Evolutionary conservation across 1,140 invertebrate species (phyloP).

Genomic region (Bradysia coprophila): DNA sequence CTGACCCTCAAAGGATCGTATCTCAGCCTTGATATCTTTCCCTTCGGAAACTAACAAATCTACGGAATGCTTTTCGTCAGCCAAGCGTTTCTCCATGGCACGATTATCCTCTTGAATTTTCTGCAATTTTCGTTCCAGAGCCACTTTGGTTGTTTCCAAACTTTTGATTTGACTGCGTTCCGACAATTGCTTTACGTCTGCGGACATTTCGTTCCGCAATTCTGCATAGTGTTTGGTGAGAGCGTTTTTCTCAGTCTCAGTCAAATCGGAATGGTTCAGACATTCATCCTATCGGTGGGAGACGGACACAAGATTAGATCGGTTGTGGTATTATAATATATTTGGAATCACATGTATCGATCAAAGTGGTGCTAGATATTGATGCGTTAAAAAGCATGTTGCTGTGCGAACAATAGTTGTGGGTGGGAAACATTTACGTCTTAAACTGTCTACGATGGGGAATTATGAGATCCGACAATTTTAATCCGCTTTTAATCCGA

Average conservation of each 20-base stretch:
- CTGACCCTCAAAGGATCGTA: neutral
- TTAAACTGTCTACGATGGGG: too few relatives aligned
- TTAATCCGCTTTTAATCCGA: too few relatives aligned
- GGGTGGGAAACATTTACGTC: too few relatives aligned
- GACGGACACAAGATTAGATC: neutral
- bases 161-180: constrained; percentile 31
- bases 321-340: neutral
- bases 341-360: neutral
- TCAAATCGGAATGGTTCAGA: constrained; percentile 5
- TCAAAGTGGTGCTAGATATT: too few relatives aligned
- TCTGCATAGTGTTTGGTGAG: constrained; percentile 34
- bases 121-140: constrained; percentile 23
- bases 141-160: constrained; percentile 32
- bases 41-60: neutral
- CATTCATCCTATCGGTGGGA: neutral
- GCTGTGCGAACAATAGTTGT: too few relatives aligned
- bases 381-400: too few relatives aligned
- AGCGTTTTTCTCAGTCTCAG: constrained; percentile 20
- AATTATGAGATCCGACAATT: too few relatives aligned
- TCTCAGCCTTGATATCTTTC: neutral
- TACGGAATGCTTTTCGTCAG: neutral
- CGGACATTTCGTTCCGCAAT: constrained; percentile 23
- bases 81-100: neutral
- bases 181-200: constrained; percentile 19
- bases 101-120: constrained; percentile 17